These are phyloP conservation scores for Antrozous pallidus DNA, from an alignment of 2,797 vertebrate genomes.

Conservation along the genomic window DNA sequence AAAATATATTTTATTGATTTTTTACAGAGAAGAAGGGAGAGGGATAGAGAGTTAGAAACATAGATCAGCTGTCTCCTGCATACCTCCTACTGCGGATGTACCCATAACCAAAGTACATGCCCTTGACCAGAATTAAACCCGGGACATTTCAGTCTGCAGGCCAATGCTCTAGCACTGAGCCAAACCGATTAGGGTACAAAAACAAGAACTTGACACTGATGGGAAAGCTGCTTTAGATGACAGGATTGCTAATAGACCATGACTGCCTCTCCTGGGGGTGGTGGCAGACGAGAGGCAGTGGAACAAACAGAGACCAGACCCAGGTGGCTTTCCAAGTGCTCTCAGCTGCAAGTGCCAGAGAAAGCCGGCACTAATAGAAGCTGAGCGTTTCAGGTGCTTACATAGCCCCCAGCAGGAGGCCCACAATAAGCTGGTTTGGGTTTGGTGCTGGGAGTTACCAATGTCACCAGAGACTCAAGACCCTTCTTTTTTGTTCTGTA, in stretches of 20 bases:
- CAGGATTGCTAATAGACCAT: neutral
- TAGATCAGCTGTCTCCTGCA: too few species aligned
- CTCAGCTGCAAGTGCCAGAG: neutral
- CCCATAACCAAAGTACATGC: too few species aligned
- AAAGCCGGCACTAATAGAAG: fast-evolving
- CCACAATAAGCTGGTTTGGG: neutral
- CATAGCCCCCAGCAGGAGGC: neutral
- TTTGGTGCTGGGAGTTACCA: neutral
- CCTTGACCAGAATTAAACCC: too few species aligned
- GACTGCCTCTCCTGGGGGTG: neutral
- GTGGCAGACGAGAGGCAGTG: fast-evolving
- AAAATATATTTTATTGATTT: too few species aligned
- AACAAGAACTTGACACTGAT: neutral
- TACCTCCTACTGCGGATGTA: too few species aligned
- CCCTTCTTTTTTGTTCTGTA: neutral
- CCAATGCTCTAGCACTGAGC: too few species aligned
- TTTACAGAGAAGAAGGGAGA: too few species aligned
- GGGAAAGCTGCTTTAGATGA: neutral
- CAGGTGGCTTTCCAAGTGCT: neutral
- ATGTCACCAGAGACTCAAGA: neutral
- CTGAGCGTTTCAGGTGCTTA: neutral
- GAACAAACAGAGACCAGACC: neutral
- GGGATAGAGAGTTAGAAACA: too few species aligned
- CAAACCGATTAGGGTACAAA: too few species aligned
- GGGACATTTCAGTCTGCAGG: too few species aligned